phyloP scores from a whole-genome alignment of 2,797 vertebrate species.

The Triplophysa yarkandensis region DNA sequence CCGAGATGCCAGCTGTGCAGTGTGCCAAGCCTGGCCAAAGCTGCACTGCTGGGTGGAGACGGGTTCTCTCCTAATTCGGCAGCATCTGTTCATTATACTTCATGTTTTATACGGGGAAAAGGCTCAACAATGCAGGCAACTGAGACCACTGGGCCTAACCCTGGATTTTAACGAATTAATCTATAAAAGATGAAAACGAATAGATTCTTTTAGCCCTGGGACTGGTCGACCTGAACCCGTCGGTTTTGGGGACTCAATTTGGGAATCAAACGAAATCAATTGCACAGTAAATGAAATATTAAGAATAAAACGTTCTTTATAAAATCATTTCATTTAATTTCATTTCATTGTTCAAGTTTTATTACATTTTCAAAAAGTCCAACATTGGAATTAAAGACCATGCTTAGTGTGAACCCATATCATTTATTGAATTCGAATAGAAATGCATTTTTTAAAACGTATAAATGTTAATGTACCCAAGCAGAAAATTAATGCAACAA shows the following conservation, averaged over 20 bases:
- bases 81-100: slow-evolving; percentile 93
- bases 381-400: too few relatives aligned
- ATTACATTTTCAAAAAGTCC: too few relatives aligned
- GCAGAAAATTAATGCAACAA: too few relatives aligned
- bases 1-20: slow-evolving; percentile 78
- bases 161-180: slow-evolving; percentile 13
- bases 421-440: too few relatives aligned
- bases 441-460: too few relatives aligned
- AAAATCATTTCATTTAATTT: too few relatives aligned
- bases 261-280: background rate
- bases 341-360: too few relatives aligned
- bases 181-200: slow-evolving; percentile 3
- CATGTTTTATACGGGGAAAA: slow-evolving; percentile 70
- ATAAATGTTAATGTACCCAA: too few relatives aligned
- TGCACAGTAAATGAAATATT: background rate
- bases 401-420: too few relatives aligned
- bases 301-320: too few relatives aligned
- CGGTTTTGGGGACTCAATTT: too few relatives aligned
- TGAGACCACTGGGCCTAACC: slow-evolving; percentile 46
- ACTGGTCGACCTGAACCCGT: background rate
- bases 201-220: background rate
- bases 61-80: slow-evolving; percentile 87
- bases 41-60: slow-evolving; percentile 85
- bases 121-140: slow-evolving; percentile 62
- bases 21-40: slow-evolving; percentile 75